Base-by-base conservation (phyloP, 2,888 invertebrate species). In the Thumatha senex region DNA sequence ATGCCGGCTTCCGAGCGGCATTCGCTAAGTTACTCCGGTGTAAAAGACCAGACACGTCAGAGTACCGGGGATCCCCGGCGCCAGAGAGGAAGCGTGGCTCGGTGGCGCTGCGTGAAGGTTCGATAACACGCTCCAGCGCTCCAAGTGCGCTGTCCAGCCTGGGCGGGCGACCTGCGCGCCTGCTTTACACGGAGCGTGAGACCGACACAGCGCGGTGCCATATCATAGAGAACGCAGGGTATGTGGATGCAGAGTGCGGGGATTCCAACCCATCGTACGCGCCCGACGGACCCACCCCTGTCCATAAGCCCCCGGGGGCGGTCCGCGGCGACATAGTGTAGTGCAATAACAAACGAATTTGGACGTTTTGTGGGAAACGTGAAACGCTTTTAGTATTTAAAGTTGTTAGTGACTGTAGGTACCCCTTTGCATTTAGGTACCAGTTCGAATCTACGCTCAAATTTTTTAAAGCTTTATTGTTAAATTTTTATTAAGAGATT, bases 1-100 rank as follows among this genome's bases (percentile, higher is more conserved):
- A 96, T 78, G 92, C 94, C 7, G 95, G 94, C 58, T 96, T 96
- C 77, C 93, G 96, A 4, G 93, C 93, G 44, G 95, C 96, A 0
- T 96, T 96, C 74, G 91, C 92, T 30, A 93, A 93, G 59, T 86
- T 96, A 10, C 82, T 96, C 12, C 93, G 93, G 24, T 95, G 96
- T 75, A 92, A 93, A 71, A 89, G 92, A 54, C 94, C 94, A 0
- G 94, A 95, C 67, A 84, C 91, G 0, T 90, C 92, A 0, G 92
- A 92, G 53, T 92, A 93, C 59, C 80, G 92, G 41, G 91, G 92
- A 3, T 93, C 93, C 7, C 93, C 93, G 7, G 91, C 92, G 14
- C 93, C 93, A 14, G 92, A 92, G 61, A 76, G 92, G 55, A 92
- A 92, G 48, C 76, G 91, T 46, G 92, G 92, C 0, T 87, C 90